These are phyloP conservation scores for Sebastes iracundus DNA, from an alignment of 2,797 vertebrate genomes.

Conservation along the genomic window DNA sequence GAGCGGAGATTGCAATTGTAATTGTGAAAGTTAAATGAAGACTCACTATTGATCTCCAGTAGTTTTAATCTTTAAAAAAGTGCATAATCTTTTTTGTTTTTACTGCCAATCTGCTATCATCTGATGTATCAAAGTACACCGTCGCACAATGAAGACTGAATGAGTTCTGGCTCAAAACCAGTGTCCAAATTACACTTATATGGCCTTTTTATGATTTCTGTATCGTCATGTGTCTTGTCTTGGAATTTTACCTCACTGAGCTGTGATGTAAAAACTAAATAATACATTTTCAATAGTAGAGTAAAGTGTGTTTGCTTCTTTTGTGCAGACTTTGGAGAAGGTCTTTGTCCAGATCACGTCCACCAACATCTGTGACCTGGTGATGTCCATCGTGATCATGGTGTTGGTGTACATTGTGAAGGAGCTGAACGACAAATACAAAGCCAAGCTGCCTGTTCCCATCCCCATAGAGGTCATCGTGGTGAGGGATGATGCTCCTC, in stretches of 20 bases:
- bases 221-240: not conserved
- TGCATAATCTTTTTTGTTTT: not conserved
- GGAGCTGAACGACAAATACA: constrained; percentile 90
- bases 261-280: not conserved
- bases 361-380: constrained; percentile 90
- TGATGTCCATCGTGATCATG: constrained; percentile 89
- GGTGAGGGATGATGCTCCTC: constrained; percentile 77
- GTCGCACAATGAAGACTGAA: not conserved
- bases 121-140: not conserved
- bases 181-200: not conserved
- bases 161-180: not conserved
- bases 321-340: constrained; percentile 82
- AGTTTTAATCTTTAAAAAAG: not conserved
- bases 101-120: not conserved
- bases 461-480: constrained; percentile 91
- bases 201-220: not conserved
- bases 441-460: constrained; percentile 88
- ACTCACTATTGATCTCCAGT: too few species aligned
- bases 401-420: constrained; percentile 87
- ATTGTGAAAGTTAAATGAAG: too few species aligned
- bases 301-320: constrained; percentile 13
- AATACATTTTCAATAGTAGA: not conserved
- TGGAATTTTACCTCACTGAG: not conserved
- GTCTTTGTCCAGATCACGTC: constrained; percentile 86
- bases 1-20: accelerated